Evolutionary conservation across 1,140 invertebrate genomes (phyloP).

Genomic region (Wiebesia pumilae): DNA sequence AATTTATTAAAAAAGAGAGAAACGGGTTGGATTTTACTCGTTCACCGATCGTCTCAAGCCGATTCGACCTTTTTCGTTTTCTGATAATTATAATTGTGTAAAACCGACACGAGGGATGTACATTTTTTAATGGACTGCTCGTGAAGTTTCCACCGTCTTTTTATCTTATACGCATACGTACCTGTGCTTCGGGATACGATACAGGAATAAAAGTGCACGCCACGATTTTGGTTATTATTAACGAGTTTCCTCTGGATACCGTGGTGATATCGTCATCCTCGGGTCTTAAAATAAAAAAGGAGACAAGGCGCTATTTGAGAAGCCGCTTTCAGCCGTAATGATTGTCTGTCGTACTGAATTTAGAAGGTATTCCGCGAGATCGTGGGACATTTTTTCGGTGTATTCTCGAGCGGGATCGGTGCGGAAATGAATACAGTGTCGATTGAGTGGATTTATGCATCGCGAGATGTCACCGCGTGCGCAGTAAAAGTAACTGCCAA

Average conservation of each 20-base stretch:
- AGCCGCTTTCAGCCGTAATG: too few relatives aligned
- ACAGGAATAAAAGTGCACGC: too few relatives aligned
- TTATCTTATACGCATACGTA: too few relatives aligned
- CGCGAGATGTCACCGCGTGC: neutral
- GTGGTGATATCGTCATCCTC: too few relatives aligned
- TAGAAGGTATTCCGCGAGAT: neutral
- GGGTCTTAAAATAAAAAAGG: too few relatives aligned
- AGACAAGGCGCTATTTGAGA: too few relatives aligned
- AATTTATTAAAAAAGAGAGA: neutral
- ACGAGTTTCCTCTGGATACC: too few relatives aligned
- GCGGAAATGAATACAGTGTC: conserved; percentile 28
- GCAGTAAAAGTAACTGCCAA: conserved; percentile 20
- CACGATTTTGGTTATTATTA: too few relatives aligned
- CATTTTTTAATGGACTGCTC: too few relatives aligned
- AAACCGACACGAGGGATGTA: neutral
- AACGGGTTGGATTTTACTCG: neutral
- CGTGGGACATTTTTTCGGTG: neutral
- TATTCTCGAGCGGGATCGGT: conserved; percentile 6
- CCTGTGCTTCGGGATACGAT: too few relatives aligned
- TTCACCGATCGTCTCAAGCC: neutral
- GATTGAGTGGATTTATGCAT: conserved; percentile 38
- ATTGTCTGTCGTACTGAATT: too few relatives aligned
- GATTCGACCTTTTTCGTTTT: neutral
- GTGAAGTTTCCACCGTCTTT: too few relatives aligned
- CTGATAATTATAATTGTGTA: neutral